Evolutionary conservation across 1,140 invertebrate genomes (phyloP), one percentile per base, ranked within the genome.

Genomic region (Trypoxylus dichotomus): DNA sequence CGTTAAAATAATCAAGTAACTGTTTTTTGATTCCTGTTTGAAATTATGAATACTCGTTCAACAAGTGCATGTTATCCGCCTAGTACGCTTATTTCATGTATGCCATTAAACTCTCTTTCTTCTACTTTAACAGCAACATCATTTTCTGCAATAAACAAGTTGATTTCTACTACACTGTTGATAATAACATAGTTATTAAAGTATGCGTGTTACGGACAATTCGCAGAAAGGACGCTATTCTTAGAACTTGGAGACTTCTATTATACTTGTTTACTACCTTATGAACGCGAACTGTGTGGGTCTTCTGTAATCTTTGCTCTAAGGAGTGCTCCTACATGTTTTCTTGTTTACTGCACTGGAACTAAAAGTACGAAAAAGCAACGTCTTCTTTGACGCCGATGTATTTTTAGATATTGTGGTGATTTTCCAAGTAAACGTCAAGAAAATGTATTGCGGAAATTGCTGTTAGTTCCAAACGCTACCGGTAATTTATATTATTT

Each of bases 181-280:
- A 68, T 68, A 68, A 68, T 68, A 68, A 29, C 60, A 29, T 68
- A 8, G 60, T 68, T 13, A 68, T 68, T 68, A 68, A 68, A 68
- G 27, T 68, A 29, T 68, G 27, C 60, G 27, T 68, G 60, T 29
- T 54, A 54, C 47, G 47, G 47, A 19, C 19, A 54, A 6, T 54
- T n/a, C 1, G 47, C 19, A 19, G 15, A 19, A 19, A 54, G 5
- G 19, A 54, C 19, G 47, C 47, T 19, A 54, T 54, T 54, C 47
- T 19, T n/a, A n/a, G 47, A 54, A 54, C 47, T 54, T 54, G 3
- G 47, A n/a, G n/a, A 54, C 47, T 54, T 54, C 19, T 54, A 54
- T 54, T 54, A 54, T 19, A 54, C 47, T 54, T 54, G 47, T 54
- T 54, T 54, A 54, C 47, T n/a, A 19, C 47, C n/a, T 54, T 54